phyloP scores from a whole-genome alignment of 2,888 invertebrate species.

The Koerneria pararmatus region DNA sequence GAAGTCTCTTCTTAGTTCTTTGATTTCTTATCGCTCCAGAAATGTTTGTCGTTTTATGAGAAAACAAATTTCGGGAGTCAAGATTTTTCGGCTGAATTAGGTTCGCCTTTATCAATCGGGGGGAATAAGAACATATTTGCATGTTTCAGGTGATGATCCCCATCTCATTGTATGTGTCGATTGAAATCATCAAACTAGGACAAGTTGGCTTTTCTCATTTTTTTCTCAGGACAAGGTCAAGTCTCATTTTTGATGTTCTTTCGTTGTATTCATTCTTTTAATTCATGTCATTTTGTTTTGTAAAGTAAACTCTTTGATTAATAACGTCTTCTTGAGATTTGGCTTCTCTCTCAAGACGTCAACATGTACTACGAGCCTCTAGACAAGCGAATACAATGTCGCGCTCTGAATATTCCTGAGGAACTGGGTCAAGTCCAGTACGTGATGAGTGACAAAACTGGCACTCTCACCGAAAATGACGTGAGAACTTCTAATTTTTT shows the following conservation, averaged over 20 bases:
- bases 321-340: no score
- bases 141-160: constrained; percentile 82
- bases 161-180: constrained; percentile 87
- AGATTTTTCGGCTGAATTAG: no score
- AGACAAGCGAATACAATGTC: constrained; percentile 78
- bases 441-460: constrained; percentile 96
- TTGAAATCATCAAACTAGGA: constrained; percentile 89
- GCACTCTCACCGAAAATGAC: constrained; percentile 89
- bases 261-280: no score
- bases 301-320: no score
- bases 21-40: no score
- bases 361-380: constrained; percentile 80
- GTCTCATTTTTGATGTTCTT: not conserved
- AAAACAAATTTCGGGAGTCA: no score
- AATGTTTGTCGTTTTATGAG: no score
- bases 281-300: no score
- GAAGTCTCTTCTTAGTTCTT: no score
- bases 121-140: no score
- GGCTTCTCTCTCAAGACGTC: constrained; percentile 71
- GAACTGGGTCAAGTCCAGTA: constrained; percentile 91
- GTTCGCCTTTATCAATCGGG: no score
- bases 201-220: constrained; percentile 93
- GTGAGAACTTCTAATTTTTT: constrained; percentile 19
- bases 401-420: constrained; percentile 78
- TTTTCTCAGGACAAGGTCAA: constrained; percentile 68